A percentile compares a stretch with the other conserved stretches of the same genome.
phyloP scores from a whole-genome alignment of 2,888 invertebrate species.

The Heliconius sara region DNA sequence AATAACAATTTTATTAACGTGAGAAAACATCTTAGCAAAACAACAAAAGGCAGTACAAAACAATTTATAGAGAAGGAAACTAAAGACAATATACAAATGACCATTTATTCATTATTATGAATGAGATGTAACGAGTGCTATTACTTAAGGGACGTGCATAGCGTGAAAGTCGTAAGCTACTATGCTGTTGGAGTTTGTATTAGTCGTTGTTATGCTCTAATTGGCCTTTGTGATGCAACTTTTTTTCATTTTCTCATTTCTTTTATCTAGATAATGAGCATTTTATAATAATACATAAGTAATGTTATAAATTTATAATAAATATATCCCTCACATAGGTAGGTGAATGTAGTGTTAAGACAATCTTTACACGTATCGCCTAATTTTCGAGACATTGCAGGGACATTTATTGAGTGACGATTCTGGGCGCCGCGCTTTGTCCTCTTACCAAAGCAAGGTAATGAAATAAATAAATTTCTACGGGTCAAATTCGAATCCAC shows the following conservation, averaged over 20 bases:
- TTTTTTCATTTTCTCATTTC: conserved; percentile 8
- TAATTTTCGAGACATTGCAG: too few relatives aligned
- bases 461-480: too few relatives aligned
- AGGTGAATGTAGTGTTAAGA: too few relatives aligned
- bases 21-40: background rate
- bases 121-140: background rate
- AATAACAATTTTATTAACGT: background rate
- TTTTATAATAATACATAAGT: background rate
- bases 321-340: too few relatives aligned
- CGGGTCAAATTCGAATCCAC: too few relatives aligned
- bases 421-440: too few relatives aligned
- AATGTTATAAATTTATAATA: background rate
- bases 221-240: background rate
- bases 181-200: conserved; percentile 5
- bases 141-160: conserved; percentile 22
- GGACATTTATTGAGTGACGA: too few relatives aligned
- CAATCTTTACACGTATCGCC: too few relatives aligned
- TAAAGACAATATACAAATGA: conserved; percentile 6
- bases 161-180: conserved; percentile 5
- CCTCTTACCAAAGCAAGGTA: too few relatives aligned
- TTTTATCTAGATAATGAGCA: background rate
- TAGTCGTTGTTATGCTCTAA: background rate
- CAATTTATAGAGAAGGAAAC: conserved; percentile 14
- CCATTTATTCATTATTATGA: conserved; percentile 7
- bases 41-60: conserved; percentile 19